Conservation (phyloP, 2,113 vertebrate genomes). For the Albula glossodonta region DNA sequence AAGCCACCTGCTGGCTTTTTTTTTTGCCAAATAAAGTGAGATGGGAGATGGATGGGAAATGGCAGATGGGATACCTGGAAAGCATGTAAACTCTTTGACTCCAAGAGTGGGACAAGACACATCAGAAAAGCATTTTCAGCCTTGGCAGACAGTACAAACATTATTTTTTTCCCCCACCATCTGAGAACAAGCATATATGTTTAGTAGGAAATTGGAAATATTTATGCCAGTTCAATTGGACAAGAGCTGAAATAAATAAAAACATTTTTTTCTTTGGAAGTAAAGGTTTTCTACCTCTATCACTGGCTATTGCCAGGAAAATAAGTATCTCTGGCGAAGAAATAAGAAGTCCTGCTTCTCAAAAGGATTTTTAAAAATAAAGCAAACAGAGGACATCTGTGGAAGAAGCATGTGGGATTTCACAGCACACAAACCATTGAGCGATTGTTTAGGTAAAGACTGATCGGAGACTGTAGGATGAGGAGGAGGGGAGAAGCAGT, state of each 20-base stretch:
- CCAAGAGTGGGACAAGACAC: too few relatives aligned
- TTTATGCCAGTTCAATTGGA: neutral
- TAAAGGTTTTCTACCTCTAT: too few relatives aligned
- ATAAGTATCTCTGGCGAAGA: too few relatives aligned
- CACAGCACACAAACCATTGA: neutral
- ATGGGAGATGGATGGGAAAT: too few relatives aligned
- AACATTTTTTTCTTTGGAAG: too few relatives aligned
- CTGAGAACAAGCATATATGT: neutral
- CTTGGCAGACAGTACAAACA: neutral
- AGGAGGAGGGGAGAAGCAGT: neutral
- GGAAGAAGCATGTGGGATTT: neutral
- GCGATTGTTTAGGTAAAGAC: neutral
- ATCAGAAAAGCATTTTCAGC: neutral
- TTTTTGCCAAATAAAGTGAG: too few relatives aligned
- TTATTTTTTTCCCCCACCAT: neutral
- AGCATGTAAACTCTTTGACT: too few relatives aligned
- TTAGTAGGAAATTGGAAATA: neutral
- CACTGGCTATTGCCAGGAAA: too few relatives aligned
- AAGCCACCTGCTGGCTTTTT: neutral
- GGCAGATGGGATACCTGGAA: too few relatives aligned
- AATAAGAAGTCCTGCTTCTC: neutral
- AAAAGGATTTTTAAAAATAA: neutral
- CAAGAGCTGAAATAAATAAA: too few relatives aligned
- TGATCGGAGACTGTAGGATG: neutral
- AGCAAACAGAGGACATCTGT: neutral